These are phyloP conservation scores for Caenorhabditis sinica DNA, from an alignment of 2,888 invertebrate genomes.

Conservation along the genomic window DNA sequence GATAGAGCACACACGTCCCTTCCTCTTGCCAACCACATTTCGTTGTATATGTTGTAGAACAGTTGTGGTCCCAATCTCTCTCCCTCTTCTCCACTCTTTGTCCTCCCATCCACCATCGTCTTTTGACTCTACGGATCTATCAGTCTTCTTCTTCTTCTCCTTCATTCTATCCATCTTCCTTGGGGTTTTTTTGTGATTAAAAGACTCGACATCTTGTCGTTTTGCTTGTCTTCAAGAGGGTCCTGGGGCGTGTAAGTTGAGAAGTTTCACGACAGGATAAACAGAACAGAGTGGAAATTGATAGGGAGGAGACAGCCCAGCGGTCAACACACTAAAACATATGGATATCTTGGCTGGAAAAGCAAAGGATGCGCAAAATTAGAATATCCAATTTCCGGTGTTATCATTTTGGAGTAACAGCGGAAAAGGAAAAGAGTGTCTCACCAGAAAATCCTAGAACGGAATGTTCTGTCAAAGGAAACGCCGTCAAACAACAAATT, in stretches of 20 bases:
- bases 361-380: neutral
- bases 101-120: neutral
- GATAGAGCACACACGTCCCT: conserved; percentile 58
- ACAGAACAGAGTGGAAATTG: conserved; percentile 53
- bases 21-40: conserved; percentile 61
- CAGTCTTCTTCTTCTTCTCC: conserved; percentile 23
- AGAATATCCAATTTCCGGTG: conserved; percentile 50
- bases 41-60: conserved; percentile 68
- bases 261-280: conserved; percentile 59
- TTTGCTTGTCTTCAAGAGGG: conserved; percentile 49
- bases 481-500: conserved; percentile 66
- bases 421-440: conserved; percentile 2
- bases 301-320: conserved; percentile 30
- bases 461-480: neutral
- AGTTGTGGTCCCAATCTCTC: conserved; percentile 59
- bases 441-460: conserved; percentile 19
- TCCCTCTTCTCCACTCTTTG: neutral
- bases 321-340: conserved; percentile 31
- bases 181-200: conserved; percentile 62
- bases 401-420: conserved; percentile 30
- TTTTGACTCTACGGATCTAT: conserved; percentile 24
- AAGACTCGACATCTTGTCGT: conserved; percentile 50
- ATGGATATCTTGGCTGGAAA: too few species aligned
- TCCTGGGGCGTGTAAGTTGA: conserved; percentile 47
- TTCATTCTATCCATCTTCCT: conserved; percentile 61